Conservation (phyloP, 2,888 invertebrate genomes). For the Melanophora roralis region DNA sequence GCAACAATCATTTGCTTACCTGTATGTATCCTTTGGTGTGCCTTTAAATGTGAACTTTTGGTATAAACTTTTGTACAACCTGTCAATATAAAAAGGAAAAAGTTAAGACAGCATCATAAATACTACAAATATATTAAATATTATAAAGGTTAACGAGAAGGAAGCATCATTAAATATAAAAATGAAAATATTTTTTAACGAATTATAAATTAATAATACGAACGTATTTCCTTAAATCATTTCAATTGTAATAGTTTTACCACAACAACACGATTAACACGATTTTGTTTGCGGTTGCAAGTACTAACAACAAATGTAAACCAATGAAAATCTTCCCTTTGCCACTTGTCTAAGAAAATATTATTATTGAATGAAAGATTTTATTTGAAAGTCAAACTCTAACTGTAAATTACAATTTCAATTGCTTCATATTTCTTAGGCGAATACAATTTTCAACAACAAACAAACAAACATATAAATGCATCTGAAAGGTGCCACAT, state of each 20-base stretch:
- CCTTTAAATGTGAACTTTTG: conserved; percentile 98
- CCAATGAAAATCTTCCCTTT: conserved; percentile 45
- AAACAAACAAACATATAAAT: conserved; percentile 45
- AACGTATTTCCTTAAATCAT: conserved; percentile 50
- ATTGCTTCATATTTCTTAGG: conserved; percentile 21
- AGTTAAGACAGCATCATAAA: conserved; percentile 32
- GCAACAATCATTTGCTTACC: conserved; percentile 80
- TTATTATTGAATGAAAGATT: not conserved
- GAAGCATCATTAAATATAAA: conserved; percentile 7
- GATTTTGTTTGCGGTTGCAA: conserved; percentile 53
- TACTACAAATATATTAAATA: conserved; percentile 32
- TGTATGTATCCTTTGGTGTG: conserved; percentile 98
- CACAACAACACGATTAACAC: conserved; percentile 61
- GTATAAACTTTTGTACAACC: conserved; percentile 98
- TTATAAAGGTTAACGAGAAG: conserved; percentile 60
- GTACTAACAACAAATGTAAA: not conserved
- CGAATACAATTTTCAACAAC: not conserved
- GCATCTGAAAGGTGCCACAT: conserved; percentile 44
- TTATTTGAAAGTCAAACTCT: conserved; percentile 41
- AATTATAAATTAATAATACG: conserved; percentile 57
- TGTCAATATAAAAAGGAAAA: conserved; percentile 76
- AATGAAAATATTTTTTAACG: conserved; percentile 26
- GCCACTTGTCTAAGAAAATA: conserved; percentile 46
- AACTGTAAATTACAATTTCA: conserved; percentile 48
- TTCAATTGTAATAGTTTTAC: conserved; percentile 55